Base-by-base conservation (phyloP, 2,797 vertebrate species). In the Momotus momota region DNA sequence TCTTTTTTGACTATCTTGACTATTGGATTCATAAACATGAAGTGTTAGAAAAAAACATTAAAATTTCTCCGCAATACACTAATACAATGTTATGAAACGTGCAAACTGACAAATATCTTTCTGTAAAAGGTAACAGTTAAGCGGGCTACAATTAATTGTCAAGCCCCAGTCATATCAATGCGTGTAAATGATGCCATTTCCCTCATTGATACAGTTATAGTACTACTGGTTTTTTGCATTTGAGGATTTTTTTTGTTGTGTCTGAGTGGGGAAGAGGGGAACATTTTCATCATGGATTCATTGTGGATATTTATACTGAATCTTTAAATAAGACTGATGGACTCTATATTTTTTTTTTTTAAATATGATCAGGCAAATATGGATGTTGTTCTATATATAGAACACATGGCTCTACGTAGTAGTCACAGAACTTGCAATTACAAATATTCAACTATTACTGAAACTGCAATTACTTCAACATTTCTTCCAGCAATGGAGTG, bases 381-480 rank as follows among this genome's bases (percentile, higher is more conserved):
- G 3, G 26, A 79, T 88, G 33, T 62, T 61, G 5, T 26, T 75
- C 19, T 51, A 19, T 18, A 16, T 84, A 65, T 20, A 72, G 46
- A 79, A 81, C 65, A 33, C 21, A 52, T 18, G 8, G 5, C 54
- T 75, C 51, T 58, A 18, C 10, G 6, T 33, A 65, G 23, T 29
- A 20, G 2, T 67, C 33, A 35, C 8, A 55, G 46, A 86, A 72
- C 13, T 65, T 74, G 15, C 6, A 91, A 82, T 61, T 73, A 81
- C 19, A 75, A 61, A 83, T 72, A 70, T 29, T 62, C 19, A 35
- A 29, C 35, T 81, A 35, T 69, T 66, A n/a, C 40, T 38, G 20
- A 90, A 81, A 86, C 52, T 66, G 22, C 51, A 90, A 90, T 84
- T 91, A 74, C n/a, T 69, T 88, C 48, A 86, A 64, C 10, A 72